Percentiles rank a stretch among this genome's conserved stretches.
These are phyloP conservation scores for Schizothorax lantsangensis DNA, from an alignment of 2,797 vertebrate species.

Conservation along the genomic window DNA sequence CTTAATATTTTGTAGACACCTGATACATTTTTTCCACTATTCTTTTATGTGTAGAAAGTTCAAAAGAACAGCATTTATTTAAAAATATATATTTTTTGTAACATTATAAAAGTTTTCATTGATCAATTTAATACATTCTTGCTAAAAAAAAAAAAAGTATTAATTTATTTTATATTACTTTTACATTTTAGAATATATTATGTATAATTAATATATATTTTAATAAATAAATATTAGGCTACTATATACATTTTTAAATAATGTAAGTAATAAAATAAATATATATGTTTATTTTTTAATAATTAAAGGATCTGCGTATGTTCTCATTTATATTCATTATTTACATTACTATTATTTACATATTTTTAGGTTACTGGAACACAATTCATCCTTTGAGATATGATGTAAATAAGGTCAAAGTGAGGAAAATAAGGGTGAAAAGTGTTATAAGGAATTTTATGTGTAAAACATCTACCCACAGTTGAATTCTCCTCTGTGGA, in stretches of 20 bases:
- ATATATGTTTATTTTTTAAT: too few relatives aligned
- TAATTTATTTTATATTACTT: background rate
- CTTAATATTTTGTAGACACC: background rate
- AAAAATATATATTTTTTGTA: background rate
- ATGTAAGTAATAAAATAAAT: background rate
- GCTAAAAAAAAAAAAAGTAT: background rate
- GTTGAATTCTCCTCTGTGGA: background rate
- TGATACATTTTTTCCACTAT: background rate
- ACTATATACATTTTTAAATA: background rate
- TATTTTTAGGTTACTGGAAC: background rate
- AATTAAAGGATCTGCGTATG: background rate
- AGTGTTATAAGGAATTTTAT: background rate
- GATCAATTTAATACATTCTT: background rate
- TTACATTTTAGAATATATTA: background rate
- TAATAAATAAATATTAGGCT: background rate
- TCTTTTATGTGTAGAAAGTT: background rate
- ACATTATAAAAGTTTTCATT: background rate
- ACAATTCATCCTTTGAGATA: background rate
- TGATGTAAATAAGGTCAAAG: background rate
- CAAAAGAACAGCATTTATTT: background rate
- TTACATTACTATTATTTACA: background rate
- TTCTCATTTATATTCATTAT: background rate
- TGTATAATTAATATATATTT: background rate
- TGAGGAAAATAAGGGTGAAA: background rate
- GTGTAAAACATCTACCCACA: background rate